A percentile compares a stretch with the other conserved stretches of the same genome.
These are phyloP conservation scores for Leucoraja ocellata DNA, from an alignment of 2,797 vertebrate genomes.

Conservation along the genomic window DNA sequence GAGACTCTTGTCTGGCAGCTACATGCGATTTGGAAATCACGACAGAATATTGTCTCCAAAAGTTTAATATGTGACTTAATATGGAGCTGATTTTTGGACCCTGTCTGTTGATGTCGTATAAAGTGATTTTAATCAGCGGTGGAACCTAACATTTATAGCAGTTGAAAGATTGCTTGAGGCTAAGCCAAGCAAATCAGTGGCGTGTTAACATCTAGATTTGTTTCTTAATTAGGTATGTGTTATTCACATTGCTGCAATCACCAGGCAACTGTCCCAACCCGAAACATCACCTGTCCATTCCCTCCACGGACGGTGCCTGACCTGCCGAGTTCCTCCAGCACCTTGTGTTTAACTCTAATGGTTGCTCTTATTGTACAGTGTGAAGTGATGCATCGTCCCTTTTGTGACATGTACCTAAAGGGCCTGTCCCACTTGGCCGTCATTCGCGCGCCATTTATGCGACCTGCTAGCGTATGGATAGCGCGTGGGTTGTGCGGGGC, in stretches of 20 bases:
- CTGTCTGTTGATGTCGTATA: not conserved
- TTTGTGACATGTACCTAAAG: too few relatives aligned
- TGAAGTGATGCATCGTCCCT: not conserved
- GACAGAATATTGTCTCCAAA: not conserved
- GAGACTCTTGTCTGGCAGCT: not conserved
- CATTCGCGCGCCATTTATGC: too few relatives aligned
- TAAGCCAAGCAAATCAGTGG: too few relatives aligned
- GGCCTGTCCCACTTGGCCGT: too few relatives aligned
- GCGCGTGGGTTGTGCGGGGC: too few relatives aligned
- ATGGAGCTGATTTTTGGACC: slow-evolving; percentile 4
- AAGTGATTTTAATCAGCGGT: not conserved
- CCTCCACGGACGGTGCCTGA: too few relatives aligned
- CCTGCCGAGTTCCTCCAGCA: too few relatives aligned
- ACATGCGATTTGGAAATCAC: slow-evolving; percentile 13
- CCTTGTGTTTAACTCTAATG: not conserved
- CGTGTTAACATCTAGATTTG: not conserved
- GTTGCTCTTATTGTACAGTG: not conserved
- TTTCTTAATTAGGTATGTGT: not conserved
- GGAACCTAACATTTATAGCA: not conserved
- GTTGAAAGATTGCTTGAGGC: not conserved
- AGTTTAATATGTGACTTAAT: not conserved
- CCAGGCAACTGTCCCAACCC: not conserved
- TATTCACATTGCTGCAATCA: not conserved
- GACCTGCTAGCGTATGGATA: too few relatives aligned
- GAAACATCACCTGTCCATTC: too few relatives aligned